Base-by-base conservation (phyloP, 2,888 invertebrate species). In the Blomia tropicalis region DNA sequence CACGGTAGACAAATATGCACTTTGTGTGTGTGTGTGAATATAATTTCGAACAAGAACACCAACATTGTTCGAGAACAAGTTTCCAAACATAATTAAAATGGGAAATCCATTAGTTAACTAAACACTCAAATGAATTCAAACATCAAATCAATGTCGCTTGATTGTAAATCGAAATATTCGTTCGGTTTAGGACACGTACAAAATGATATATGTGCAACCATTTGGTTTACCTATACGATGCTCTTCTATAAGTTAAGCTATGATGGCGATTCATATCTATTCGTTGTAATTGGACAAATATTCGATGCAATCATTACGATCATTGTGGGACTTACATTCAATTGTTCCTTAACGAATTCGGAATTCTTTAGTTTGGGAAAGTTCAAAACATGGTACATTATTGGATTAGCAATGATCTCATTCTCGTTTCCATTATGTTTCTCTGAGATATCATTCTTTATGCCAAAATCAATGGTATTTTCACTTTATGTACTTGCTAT, bases 141-240 rank as follows among this genome's bases (percentile, higher is more conserved):
- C n/a, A n/a, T n/a, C n/a, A n/a, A n/a, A n/a, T n/a, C n/a, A n/a
- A n/a, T n/a, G n/a, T n/a, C n/a, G n/a, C n/a, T n/a, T n/a, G n/a
- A n/a, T n/a, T 47, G 22, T 27, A 7, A n/a, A 7, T 11, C 22
- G 7, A 47, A 47, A n/a, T 47, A 47, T n/a, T 11, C 7, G 7
- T 47, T 14, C n/a, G 51, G 23, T 19, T 19, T 47, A 19, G 51
- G 51, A 22, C 51, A 47, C 22, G n/a, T 47, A 11, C 27, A 11
- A 7, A 47, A 47, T 47, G 51, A 47, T n/a, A 14, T 47, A n/a
- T 7, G 7, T 75, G 88, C 90, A 22, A 85, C 88, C 64, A 84
- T 92, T 79, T 92, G 92, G 91, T 92, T 92, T 74, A 86, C 86
- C 1, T 92, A 92, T 74, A 80, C 88, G 54, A 77, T 92, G 69